Base-by-base conservation (phyloP, 2,797 vertebrate genomes). In the Pangasius djambal region DNA sequence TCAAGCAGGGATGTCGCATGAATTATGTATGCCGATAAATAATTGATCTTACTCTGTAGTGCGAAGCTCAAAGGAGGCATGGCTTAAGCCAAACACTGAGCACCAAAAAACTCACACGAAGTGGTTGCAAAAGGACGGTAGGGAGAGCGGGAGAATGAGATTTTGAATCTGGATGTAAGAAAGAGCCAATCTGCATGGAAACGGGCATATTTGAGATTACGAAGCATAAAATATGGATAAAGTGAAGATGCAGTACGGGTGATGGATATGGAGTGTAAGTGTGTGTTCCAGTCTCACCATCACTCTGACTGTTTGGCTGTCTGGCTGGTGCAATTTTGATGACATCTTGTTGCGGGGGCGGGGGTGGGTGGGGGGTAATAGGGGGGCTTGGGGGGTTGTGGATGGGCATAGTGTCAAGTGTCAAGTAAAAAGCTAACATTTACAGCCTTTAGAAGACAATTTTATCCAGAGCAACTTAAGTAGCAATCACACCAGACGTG, bases 21-120 rank as follows among this genome's bases (percentile, higher is more conserved):
- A 96, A 96, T 97, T 95, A 97, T 95, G 96, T 93, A 96, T 96
- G 93, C 77, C 40, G 57, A 94, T 96, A 93, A 96, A 97, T 97
- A 95, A 96, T 96, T 96, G 95, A 97, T 92, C 86, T 75, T 55
- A 86, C 93, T 93, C 94, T 94, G 92, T 94, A 94, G 95, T 95
- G 93, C 93, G 93, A 93, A 91, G 92, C 95, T 95, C 95, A 93
- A 93, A 94, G 92, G 93, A 94, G 91, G 88, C 85, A 88, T 78
- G 89, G 90, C 91, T 91, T 87, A 87, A 67, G 84, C 84, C 89
- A 81, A 86, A 89, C 92, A 92, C 92, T 89, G 89, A 91, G 85
- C 87, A 90, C 82, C 87, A 40, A 92, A 89, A 88, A 87, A 87
- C 65, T 86, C 82, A 44, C 55, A 88, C 34, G 87, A 82, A 88